These are phyloP conservation scores for Flabesymbios commensalis DNA, from an alignment of 2,888 invertebrate species.

Conservation along the genomic window DNA sequence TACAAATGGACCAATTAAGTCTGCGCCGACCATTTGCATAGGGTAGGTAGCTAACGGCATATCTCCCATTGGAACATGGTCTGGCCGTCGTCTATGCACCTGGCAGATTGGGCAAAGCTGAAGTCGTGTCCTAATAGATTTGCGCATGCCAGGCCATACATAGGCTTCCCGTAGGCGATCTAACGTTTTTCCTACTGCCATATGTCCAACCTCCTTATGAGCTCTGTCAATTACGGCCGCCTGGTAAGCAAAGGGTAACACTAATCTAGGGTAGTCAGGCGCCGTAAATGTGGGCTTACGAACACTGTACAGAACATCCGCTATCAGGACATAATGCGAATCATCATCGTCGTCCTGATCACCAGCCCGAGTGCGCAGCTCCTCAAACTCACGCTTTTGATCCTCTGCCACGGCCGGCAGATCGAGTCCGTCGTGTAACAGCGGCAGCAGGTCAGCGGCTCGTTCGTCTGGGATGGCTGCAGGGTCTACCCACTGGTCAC, in stretches of 20 bases:
- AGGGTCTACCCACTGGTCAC: not conserved
- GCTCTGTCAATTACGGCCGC: conserved; percentile 1
- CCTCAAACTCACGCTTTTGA: not conserved
- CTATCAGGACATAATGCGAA: not conserved
- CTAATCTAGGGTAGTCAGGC: conserved; percentile 5
- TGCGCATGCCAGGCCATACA: conserved; percentile 19
- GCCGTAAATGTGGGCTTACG: not conserved
- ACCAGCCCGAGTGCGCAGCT: not conserved
- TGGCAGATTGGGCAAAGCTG: conserved; percentile 7
- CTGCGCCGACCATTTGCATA: conserved; percentile 5
- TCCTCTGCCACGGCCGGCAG: not conserved
- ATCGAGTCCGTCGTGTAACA: not conserved
- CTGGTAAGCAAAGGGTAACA: conserved; percentile 1
- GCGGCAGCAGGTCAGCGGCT: not conserved
- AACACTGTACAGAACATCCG: not conserved
- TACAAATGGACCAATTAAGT: conserved; percentile 19
- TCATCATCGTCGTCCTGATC: conserved; percentile 7
- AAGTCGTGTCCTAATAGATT: not conserved
- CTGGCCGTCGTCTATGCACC: not conserved
- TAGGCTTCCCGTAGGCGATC: not conserved
- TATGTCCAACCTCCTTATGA: conserved; percentile 17
- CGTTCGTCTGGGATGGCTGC: not conserved
- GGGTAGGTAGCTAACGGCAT: conserved; percentile 5
- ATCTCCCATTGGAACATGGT: conserved; percentile 1
- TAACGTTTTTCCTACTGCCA: conserved; percentile 1